Percentiles rank a stretch among this genome's conserved stretches.
phyloP scores from a whole-genome alignment of 2,888 invertebrate species.

The Xylota segnis region DNA sequence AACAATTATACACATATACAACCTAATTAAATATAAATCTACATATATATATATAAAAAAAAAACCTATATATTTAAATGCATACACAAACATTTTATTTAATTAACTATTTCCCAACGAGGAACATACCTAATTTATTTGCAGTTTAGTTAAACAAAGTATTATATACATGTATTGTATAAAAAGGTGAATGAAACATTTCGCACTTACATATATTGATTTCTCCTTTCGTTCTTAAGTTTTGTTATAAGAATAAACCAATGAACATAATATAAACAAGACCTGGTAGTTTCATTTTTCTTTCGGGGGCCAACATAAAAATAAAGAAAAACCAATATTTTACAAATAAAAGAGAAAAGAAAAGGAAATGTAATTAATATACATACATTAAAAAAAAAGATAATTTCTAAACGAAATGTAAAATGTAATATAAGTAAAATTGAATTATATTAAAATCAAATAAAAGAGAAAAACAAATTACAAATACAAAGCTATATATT shows the following conservation, averaged over 20 bases:
- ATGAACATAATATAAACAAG: conserved; percentile 12
- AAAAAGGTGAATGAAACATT: neutral
- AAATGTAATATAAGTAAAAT: conserved; percentile 76
- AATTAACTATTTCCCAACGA: neutral
- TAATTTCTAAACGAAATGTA: conserved; percentile 61
- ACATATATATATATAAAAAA: conserved; percentile 23
- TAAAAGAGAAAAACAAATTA: conserved; percentile 31
- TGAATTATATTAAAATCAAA: conserved; percentile 72
- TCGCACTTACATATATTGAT: neutral
- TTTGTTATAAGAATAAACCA: conserved; percentile 32
- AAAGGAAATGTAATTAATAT: conserved; percentile 75
- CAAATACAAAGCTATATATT: conserved; percentile 51
- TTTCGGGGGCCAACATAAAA: conserved; percentile 83
- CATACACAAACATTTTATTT: conserved; percentile 17
- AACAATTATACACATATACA: conserved; percentile 71
- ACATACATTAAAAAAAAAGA: conserved; percentile 75
- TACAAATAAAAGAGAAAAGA: conserved; percentile 72
- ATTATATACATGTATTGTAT: conserved; percentile 5
- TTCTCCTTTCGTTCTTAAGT: conserved; percentile 7
- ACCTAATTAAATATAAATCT: conserved; percentile 13
- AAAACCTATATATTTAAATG: conserved; percentile 2
- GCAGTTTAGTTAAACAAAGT: conserved; percentile 24
- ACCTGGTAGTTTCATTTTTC: conserved; percentile 79
- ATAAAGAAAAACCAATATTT: conserved; percentile 66
- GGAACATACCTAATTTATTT: conserved; percentile 4